Conservation (phyloP, 2,888 invertebrate species). For the Horisme vitalbata region DNA sequence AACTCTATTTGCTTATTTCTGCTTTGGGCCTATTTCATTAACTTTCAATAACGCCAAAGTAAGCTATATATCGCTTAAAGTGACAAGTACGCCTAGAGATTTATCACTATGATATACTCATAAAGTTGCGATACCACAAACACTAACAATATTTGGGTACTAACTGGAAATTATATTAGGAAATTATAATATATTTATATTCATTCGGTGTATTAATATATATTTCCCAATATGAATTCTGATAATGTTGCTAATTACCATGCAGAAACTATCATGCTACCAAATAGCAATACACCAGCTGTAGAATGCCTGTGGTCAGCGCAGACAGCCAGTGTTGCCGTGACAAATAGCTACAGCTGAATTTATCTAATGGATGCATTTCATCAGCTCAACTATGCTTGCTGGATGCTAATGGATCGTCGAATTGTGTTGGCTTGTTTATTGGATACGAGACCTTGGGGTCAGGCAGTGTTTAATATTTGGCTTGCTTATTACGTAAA, state of each 20-base stretch:
- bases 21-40: no score
- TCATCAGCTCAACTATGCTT: conserved; percentile 18
- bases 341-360: conserved; percentile 21
- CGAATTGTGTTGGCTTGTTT: conserved; percentile 9
- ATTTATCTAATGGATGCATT: conserved; percentile 21
- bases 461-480: neutral
- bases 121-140: no score
- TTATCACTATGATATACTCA: no score
- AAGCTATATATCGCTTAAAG: no score
- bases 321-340: conserved; percentile 10
- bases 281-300: neutral
- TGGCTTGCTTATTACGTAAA: neutral
- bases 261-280: conserved; percentile 8
- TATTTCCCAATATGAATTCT: neutral
- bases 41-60: no score
- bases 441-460: conserved; percentile 1
- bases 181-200: no score
- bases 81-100: no score
- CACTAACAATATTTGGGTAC: no score
- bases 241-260: conserved; percentile 11
- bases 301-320: conserved; percentile 11
- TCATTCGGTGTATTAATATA: neutral
- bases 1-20: no score
- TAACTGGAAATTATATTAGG: no score
- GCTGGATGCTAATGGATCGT: conserved; percentile 9